Evolutionary conservation across 2,888 invertebrate species (phyloP), one percentile per base, ranked within the genome.

Genomic region (Formica aserva): DNA sequence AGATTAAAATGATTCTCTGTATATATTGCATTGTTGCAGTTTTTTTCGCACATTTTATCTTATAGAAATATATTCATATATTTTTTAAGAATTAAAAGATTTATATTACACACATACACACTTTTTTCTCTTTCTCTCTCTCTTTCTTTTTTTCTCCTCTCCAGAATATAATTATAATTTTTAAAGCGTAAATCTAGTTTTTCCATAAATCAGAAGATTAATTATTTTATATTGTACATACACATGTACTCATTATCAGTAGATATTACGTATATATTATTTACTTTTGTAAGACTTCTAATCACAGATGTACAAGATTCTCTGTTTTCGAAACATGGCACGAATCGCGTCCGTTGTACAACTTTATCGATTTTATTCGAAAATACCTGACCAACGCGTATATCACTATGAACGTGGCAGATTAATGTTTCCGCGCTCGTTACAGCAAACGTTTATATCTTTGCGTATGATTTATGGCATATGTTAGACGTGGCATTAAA

Each of bases 401-500:
- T 71, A 83, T 83, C 83, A 81, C 67, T 15, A 67, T 29, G 78
- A 78, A 83, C 22, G 60, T 83, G 83, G 83, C 83, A 83, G 83
- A 83, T 83, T 80, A 71, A 83, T 83, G 83, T 82, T 78, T 80
- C 81, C 52, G 48, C 80, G 80, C 69, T 81, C 63, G 77, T 81
- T 69, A 80, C 62, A 60, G 62, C 67, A 69, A 78, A 80, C 80
- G 80, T 83, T 83, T 69, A 78, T 83, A 83, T 66, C 83, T 78
- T 80, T 80, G 80, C 48, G 55, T 80, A 63, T 83, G 83, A 83
- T 80, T 83, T 63, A 83, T 71, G 81, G 52, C 63, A 35, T 55
- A 81, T 41, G 81, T 76, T 81, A 74, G 81, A 81, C 38, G 41
- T 32, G 78, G 78, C 55, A 81, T 81, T 81, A 81, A 81, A 81